Conservation (phyloP, 2,797 vertebrate species). For the Poeciliopsis gracilis region DNA sequence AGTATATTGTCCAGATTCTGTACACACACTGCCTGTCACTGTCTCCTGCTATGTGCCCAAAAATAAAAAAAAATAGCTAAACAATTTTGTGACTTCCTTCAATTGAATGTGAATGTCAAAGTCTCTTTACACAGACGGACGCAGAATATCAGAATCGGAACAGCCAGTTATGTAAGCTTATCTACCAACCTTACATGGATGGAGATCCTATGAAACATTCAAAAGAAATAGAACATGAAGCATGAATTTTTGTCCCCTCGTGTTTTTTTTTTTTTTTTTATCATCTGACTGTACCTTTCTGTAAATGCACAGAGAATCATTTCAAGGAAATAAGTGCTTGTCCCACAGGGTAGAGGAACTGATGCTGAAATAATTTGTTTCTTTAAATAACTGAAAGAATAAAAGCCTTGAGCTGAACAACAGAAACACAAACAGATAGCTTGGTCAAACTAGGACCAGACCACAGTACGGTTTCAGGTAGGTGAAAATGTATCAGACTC, state of each 20-base stretch:
- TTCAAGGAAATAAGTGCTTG: constrained; percentile 65
- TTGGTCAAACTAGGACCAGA: constrained; percentile 7
- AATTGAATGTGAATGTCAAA: constrained; percentile 14
- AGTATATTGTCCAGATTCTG: background rate
- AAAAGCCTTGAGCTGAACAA: constrained; percentile 58
- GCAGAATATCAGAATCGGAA: constrained; percentile 15
- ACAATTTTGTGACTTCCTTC: constrained; percentile 1
- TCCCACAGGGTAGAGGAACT: constrained; percentile 68
- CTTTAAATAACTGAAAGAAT: constrained; percentile 78
- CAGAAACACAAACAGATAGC: constrained; percentile 50
- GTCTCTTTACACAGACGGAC: constrained; percentile 7
- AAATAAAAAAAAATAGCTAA: background rate
- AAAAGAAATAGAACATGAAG: constrained; percentile 29
- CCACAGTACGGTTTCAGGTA: constrained; percentile 15
- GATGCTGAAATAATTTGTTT: constrained; percentile 79
- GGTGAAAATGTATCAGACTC: background rate
- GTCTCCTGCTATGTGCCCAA: constrained; percentile 6
- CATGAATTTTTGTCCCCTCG: constrained; percentile 1
- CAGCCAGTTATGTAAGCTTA: constrained; percentile 1
- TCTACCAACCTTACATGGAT: background rate
- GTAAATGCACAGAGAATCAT: constrained; percentile 45
- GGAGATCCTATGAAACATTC: constrained; percentile 18
- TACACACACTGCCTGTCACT: constrained; percentile 1
- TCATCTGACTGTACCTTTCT: background rate
- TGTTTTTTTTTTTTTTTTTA: background rate